Base-by-base conservation (phyloP, 2,888 invertebrate species). In the Patella caerulea region DNA sequence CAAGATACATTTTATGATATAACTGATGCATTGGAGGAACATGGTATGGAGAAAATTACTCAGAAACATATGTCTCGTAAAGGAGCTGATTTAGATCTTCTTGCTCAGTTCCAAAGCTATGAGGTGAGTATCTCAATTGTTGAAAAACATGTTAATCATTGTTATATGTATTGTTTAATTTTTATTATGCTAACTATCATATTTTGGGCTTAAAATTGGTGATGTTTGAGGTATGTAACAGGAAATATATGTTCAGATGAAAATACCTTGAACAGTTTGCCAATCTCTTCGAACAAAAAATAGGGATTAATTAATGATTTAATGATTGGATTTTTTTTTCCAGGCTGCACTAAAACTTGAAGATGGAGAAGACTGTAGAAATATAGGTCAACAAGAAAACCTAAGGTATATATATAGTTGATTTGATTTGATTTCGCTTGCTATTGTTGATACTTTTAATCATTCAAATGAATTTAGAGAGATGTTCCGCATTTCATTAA, bases 1-100 rank as follows among this genome's bases (percentile, higher is more conserved):
- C 96, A 97, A 92, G 98, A 99, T 91, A 96, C 96, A 34, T 99
- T 98, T 92, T 99, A 98, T 90, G 98, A 99, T 92, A 97, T 99
- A 90, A 96, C 98, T 3, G 99, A 99, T 92, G 94, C 96, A 34
- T 93, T 99, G 83, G 99, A 99, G 91, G 97, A 98, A 85, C 98
- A 92, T 71, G 93, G 93, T 71, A 92, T 93, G 91, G 93, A 93
- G 79, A 85, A 86, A n/a, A 86, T 91, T 79, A 89, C 91, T 59
- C 84, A 88, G 79, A 80, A 87, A 73, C 89, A 90, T 83, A 87
- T 91, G 86, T 88, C 86, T 15, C 96, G 96, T 91, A 96, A 96
- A 83, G 97, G 97, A 65, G 97, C 97, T 0, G 98, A 98, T 92
- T 93, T 97, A 85, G 98, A 98, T 93, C 94, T 98, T 54, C 93